Evolutionary conservation across 1,140 invertebrate species (phyloP), one percentile per base, ranked within the genome.

Genomic region (Euwallacea similis): DNA sequence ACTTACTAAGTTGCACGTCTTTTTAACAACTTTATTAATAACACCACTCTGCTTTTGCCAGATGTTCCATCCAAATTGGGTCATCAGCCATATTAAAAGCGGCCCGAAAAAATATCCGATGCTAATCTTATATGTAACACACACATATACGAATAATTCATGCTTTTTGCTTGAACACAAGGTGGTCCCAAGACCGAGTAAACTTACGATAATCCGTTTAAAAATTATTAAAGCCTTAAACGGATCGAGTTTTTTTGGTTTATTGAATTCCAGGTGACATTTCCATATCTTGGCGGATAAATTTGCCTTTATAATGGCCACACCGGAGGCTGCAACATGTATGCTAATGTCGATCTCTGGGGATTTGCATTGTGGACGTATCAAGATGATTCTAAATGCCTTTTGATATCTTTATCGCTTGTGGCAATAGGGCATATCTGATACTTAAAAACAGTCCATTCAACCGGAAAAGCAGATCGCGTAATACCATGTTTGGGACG

Each of bases 71-170:
- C 56, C 21, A 16, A 59, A 59, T 59, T 59, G 21, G 56, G 56
- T 59, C 56, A 59, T 59, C n/a, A 15, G 56, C 21, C 56, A 59
- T 59, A 59, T 59, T 59, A 59, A 59, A 33, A 13, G 10, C n/a
- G n/a, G 13, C n/a, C 21, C n/a, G 50, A 53, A 53, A 53, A 53
- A 53, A 53, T 53, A n/a, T 11, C 50, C 50, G 50, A 15, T 33
- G 21, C 21, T 53, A 53, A 53, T 53, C 50, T 53, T 53, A 15
- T 15, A 53, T 15, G 50, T 53, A 53, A 53, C 50, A 53, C 50
- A 53, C 21, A 33, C 21, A 33, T 33, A 33, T 33, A 33, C 50
- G 50, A 53, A 53, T 53, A 53, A 53, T 53, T 53, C 50, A 53
- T 53, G 50, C 50, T 53, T 53, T 53, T 53, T 53, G 15, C 11